Conservation (phyloP, 2,888 invertebrate genomes). For the Pedicia rivosa region DNA sequence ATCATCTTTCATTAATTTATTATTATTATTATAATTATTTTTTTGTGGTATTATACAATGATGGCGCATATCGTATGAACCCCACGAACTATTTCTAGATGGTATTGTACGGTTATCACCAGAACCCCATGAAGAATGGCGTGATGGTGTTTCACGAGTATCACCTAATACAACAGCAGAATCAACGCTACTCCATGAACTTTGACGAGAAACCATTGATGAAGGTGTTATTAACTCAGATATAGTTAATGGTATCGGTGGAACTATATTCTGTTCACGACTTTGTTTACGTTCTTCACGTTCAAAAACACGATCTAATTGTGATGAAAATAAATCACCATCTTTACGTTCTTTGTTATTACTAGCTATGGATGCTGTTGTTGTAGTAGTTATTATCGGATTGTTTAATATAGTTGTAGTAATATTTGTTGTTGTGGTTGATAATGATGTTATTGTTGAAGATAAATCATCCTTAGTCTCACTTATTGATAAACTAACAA, state of each 20-base stretch:
- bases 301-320: conserved; percentile 54
- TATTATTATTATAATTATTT: conserved; percentile 1
- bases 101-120: conserved; percentile 47
- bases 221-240: conserved; percentile 12
- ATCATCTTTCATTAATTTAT: background rate
- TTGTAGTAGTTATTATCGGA: conserved; percentile 3
- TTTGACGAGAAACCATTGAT: conserved; percentile 40
- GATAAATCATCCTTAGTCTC: conserved; percentile 8
- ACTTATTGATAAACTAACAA: conserved; percentile 12
- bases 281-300: conserved; percentile 34
- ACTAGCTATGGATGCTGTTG: conserved; percentile 15
- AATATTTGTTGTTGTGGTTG: conserved; percentile 1
- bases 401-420: conserved; percentile 8
- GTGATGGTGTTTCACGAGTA: conserved; percentile 42
- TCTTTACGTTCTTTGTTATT: conserved; percentile 22
- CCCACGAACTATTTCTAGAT: conserved; percentile 54
- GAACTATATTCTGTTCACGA: conserved; percentile 13
- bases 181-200: conserved; percentile 63
- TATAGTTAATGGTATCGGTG: conserved; percentile 9
- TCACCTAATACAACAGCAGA: conserved; percentile 52
- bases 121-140: conserved; percentile 75
- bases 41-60: conserved; percentile 1
- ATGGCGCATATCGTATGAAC: conserved; percentile 45
- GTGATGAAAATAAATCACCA: conserved; percentile 52
- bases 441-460: too few relatives aligned